Evolutionary conservation across 2,797 vertebrate genomes (phyloP).

Genomic region (Uromys caudimaculatus): DNA sequence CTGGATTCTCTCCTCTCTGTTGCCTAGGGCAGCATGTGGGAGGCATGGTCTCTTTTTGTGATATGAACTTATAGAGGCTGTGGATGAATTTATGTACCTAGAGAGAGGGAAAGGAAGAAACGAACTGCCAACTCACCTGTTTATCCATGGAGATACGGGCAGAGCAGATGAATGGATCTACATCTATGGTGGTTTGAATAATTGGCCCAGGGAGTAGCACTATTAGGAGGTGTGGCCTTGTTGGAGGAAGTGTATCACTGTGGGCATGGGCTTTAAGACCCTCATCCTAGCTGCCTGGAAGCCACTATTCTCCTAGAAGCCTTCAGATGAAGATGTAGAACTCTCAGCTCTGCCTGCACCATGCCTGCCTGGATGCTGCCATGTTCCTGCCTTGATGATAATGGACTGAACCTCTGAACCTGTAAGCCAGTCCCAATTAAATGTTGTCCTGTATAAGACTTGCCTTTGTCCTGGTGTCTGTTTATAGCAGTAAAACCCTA

Average conservation of each 20-base stretch:
- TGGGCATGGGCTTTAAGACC: background rate
- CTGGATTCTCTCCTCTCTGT: background rate
- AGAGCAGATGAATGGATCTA: background rate
- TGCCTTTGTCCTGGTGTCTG: background rate
- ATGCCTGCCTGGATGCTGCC: background rate
- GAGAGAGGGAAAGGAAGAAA: background rate
- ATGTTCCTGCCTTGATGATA: background rate
- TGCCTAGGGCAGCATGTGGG: background rate
- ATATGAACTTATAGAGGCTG: background rate
- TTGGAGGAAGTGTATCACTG: background rate
- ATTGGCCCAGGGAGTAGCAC: background rate
- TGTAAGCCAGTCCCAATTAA: background rate
- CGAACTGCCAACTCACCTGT: background rate
- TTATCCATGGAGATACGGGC: background rate
- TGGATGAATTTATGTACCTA: background rate
- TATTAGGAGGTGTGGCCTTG: background rate
- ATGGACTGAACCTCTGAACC: background rate
- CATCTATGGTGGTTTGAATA: background rate
- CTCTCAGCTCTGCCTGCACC: background rate
- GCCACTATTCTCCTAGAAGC: background rate
- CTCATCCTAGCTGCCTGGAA: background rate
- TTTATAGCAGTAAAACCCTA: background rate
- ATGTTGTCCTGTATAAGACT: background rate
- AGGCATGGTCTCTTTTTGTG: background rate
- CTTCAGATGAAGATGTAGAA: background rate